These are phyloP conservation scores for Athalia rosae DNA, from an alignment of 2,888 invertebrate genomes.

Conservation along the genomic window DNA sequence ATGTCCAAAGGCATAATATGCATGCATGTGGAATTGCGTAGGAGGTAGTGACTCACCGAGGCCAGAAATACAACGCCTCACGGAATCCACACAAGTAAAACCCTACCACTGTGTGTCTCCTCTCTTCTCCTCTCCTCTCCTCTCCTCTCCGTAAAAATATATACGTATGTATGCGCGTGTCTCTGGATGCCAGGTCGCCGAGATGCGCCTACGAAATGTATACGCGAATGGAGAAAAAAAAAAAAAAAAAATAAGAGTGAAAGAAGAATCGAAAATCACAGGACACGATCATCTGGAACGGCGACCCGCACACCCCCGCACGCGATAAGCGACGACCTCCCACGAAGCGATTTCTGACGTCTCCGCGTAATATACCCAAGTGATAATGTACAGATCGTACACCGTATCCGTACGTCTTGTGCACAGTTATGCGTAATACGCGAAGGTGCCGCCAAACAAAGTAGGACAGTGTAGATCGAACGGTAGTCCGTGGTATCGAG, in stretches of 20 bases:
- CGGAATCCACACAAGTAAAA: slow-evolving; percentile 61
- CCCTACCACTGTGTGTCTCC: slow-evolving; percentile 27
- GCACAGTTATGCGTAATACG: too few relatives aligned
- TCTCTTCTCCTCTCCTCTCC: slow-evolving; percentile 1
- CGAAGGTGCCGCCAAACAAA: not conserved
- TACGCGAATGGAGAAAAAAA: not conserved
- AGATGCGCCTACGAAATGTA: not conserved
- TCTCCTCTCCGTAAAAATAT: not conserved
- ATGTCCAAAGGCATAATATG: slow-evolving; percentile 35
- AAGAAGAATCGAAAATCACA: not conserved
- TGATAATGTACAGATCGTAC: not conserved
- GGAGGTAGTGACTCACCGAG: slow-evolving; percentile 66
- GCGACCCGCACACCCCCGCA: not conserved
- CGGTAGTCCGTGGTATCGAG: not conserved
- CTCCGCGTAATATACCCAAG: not conserved
- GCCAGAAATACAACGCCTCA: slow-evolving; percentile 65
- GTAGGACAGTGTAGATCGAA: slow-evolving; percentile 8
- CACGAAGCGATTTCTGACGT: not conserved
- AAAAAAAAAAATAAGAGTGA: not conserved
- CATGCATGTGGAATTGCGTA: slow-evolving; percentile 61
- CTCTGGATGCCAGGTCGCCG: not conserved
- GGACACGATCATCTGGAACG: not conserved
- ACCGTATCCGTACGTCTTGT: not conserved
- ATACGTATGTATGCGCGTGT: too few relatives aligned
- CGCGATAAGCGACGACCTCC: not conserved